Evolutionary conservation across 2,113 vertebrate genomes (phyloP), one percentile per base, ranked within the genome.

Genomic region (Neodontobutis hainanensis): DNA sequence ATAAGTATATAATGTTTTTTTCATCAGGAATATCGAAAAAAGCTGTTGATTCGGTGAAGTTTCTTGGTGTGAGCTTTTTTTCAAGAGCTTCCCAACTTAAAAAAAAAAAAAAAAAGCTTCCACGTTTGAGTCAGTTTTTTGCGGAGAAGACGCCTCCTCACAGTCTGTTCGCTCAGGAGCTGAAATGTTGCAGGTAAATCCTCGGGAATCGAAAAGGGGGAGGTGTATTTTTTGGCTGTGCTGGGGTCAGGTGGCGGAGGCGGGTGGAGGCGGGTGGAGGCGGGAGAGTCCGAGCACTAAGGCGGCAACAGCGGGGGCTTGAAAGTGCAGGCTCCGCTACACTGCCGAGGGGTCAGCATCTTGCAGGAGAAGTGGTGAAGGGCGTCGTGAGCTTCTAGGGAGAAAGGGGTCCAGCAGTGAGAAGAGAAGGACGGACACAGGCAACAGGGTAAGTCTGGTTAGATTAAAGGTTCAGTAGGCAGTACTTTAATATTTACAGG

Each of bases 321-420:
- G 93, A 96, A 98, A 85, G 94, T 95, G 93, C 95, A 99, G 90
- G 92, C 95, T 63, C 95, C 96, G 0, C 89, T 95, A 86, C 95
- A 98, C 92, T 96, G 96, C 63, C 95, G 94, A 46, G 94, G 96
- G 47, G 94, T 96, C 89, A 96, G 92, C 96, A 99, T 98, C 90
- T 99, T 97, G 89, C 94, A 98, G 78, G 95, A 96, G 92, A 97
- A 98, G 89, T 97, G 94, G 75, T 97, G 95, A 80, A 97, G 93
- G 75, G 95, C 94, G 83, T 96, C 95, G 76, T 96, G 95, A 86
- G 96, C 95, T 93, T 96, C 95, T 97, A 87, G 88, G 81, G 80
- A 89, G 86, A 75, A 89, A 89, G 57, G 8, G 36, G 60, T 75
- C 81, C 85, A 80, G 65, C 72, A 81, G 47, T 84, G 61, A 72